Conservation (phyloP, 2,797 vertebrate species). For the Salmo trutta region DNA sequence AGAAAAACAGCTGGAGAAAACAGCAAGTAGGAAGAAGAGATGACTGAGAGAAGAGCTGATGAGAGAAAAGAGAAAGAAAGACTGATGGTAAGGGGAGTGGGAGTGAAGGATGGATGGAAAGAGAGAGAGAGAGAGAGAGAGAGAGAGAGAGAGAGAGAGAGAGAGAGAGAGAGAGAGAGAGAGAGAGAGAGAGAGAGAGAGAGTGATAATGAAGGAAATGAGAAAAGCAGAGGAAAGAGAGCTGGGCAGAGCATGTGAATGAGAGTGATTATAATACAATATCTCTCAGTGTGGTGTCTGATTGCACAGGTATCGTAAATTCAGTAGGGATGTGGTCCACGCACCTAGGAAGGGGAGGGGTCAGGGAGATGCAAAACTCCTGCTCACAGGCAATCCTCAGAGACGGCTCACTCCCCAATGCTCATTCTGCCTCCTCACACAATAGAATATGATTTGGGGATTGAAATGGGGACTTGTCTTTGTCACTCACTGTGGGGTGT, state of each 20-base stretch:
- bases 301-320: slow-evolving; percentile 89
- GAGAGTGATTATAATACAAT: slow-evolving; percentile 93
- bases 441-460: slow-evolving; percentile 73
- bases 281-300: slow-evolving; percentile 80
- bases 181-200: slow-evolving; percentile 10
- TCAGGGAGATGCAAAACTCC: slow-evolving; percentile 61
- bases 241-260: slow-evolving; percentile 64
- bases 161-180: slow-evolving; percentile 18
- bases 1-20: neutral
- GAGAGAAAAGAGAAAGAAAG: slow-evolving; percentile 51
- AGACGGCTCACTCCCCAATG: slow-evolving; percentile 27
- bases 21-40: slow-evolving; percentile 51
- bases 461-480: slow-evolving; percentile 36
- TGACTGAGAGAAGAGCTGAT: slow-evolving; percentile 75
- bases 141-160: slow-evolving; percentile 16
- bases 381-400: slow-evolving; percentile 50
- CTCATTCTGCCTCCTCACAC: slow-evolving; percentile 49
- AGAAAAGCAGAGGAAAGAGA: slow-evolving; percentile 20
- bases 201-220: no score
- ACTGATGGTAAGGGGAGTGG: neutral
- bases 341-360: slow-evolving; percentile 41
- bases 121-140: neutral
- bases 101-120: slow-evolving; percentile 31
- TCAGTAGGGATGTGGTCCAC: slow-evolving; percentile 44
- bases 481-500: slow-evolving; percentile 21